Conservation (phyloP, 1,140 invertebrate species). For the Anastrepha ludens region DNA sequence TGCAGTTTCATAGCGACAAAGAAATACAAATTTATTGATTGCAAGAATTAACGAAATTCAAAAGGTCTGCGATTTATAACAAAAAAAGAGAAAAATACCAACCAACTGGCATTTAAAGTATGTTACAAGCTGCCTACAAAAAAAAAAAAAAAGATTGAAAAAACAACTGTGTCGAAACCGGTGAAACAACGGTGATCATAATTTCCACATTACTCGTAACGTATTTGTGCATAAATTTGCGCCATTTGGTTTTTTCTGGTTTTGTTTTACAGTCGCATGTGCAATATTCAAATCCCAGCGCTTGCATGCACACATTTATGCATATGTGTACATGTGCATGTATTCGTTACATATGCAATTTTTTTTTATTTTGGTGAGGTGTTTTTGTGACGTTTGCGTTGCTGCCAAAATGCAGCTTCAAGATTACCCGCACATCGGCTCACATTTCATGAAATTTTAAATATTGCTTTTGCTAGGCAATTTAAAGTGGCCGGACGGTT, state of each 20-base stretch:
- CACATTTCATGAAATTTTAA: background rate
- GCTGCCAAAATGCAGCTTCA: background rate
- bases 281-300: background rate
- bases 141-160: background rate
- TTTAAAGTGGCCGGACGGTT: background rate
- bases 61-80: background rate
- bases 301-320: background rate
- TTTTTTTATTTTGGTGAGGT: background rate
- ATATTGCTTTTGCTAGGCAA: background rate
- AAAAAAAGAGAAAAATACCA: background rate
- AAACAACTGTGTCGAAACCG: background rate
- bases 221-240: slow-evolving; percentile 35
- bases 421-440: background rate
- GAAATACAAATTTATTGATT: slow-evolving; percentile 17
- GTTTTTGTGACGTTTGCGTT: background rate
- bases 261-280: background rate
- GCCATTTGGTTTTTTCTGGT: background rate
- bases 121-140: background rate
- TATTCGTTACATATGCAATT: background rate
- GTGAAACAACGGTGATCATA: slow-evolving; percentile 13
- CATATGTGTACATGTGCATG: background rate
- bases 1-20: background rate
- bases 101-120: no score
- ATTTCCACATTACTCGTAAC: slow-evolving; percentile 22
- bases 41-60: slow-evolving; percentile 36